Base-by-base conservation (phyloP, 2,797 vertebrate species). In the Malacoctenus gilli region DNA sequence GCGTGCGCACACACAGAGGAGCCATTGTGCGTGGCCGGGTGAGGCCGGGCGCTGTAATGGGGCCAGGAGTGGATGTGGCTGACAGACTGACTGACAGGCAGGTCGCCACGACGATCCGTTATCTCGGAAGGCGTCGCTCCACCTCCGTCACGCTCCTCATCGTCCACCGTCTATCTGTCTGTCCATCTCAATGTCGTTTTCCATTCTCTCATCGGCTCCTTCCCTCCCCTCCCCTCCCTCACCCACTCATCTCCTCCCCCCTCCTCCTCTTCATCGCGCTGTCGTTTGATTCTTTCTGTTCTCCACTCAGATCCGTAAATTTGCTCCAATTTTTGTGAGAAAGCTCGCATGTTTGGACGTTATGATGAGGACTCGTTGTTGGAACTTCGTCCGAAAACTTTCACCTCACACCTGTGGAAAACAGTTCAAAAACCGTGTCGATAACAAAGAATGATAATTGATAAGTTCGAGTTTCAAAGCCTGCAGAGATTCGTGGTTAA, bases 1-100 rank as follows among this genome's bases (percentile, higher is more conserved):
- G 51, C 18, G 60, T 59, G 55, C 38, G 48, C 55, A 64, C 73
- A 44, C 47, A 90, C 82, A 89, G 79, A 79, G 40, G 78, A 47
- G 51, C 71, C 80, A 74, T 89, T 88, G 88, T 87, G 76, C 37
- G 69, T 42, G 69, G 61, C 41, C 2, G 44, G 61, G 68, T 38
- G 64, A 59, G 70, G 61, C 59, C 37, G 37, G 10, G 54, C 15
- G 43, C 57, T 71, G 64, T 83, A 81, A 83, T 80, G 79, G 74
- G 62, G 63, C 59, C 68, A 41, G 72, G 59, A 85, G 82, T 84
- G 73, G 86, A 86, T 61, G 83, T 72, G 68, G 78, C 69, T 86
- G 86, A 87, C 85, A 89, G 86, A 86, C 73, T 58, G 85, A 87
- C 50, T 77, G 87, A 83, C 83, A 76, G 77, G 73, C 43, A 12